Base-by-base conservation (phyloP, 2,888 invertebrate genomes). In the Pimpla rufipes region DNA sequence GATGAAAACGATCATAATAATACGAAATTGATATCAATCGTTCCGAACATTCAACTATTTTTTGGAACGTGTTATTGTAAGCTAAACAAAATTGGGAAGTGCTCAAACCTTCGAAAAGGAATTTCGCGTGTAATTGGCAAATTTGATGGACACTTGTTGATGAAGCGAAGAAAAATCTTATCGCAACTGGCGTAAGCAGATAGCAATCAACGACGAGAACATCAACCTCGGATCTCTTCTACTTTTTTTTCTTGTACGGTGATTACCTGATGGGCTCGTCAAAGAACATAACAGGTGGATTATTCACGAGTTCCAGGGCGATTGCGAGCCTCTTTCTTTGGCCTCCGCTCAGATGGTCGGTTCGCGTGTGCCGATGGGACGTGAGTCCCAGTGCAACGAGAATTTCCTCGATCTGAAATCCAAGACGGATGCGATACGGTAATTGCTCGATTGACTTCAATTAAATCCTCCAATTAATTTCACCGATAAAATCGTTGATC, bases 181-280 rank as follows among this genome's bases (percentile, higher is more conserved):
- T 55, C 55, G 55, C 23, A 21, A 21, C 18, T 3, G 8, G 7
- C 10, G 10, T 18, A 8, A 18, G 18, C 10, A 23, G 55, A 55
- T 55, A 29, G 29, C 29, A 23, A 29, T 50, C 21, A 67, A 47
- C 8, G 50, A 50, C 21, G 35, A 2, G 16, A 50, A 29, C 57
- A 11, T 50, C 5, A 21, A 62, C 29, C 40, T 18, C 50, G 29
- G 8, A 18, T 75, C 0, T 18, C 21, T 40, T 50, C 18, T 66
- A 42, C 23, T 4, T n/a, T 11, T n/a, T 47, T 55, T 52, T 37
- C 1, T 47, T 13, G 18, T 29, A n/a, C 16, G 35, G 29, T 23
- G 5, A 74, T 81, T 94, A 98, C 98, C 97, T 98, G 42, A 98
- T 98, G 29, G 98, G 98, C 94, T 99, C 98, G 92, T 99, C 98